Conservation (phyloP, 2,797 vertebrate species). For the Rachycentron canadum region DNA sequence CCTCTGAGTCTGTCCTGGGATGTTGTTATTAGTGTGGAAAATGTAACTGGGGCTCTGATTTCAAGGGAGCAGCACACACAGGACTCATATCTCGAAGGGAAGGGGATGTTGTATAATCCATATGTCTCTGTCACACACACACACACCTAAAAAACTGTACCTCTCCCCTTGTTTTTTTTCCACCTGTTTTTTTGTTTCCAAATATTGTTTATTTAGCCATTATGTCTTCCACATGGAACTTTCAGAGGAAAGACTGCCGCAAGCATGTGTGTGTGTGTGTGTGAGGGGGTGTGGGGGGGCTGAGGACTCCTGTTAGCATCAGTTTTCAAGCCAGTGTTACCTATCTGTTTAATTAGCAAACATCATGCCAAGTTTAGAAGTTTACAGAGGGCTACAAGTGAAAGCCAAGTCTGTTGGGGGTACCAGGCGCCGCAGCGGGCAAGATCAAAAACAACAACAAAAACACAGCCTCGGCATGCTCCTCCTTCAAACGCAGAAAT, state of each 20-base stretch:
- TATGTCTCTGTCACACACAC: slow-evolving; percentile 26
- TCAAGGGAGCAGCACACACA: slow-evolving; percentile 20
- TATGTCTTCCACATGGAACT: slow-evolving; percentile 43
- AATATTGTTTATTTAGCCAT: slow-evolving; percentile 59
- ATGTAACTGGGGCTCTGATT: slow-evolving; percentile 37
- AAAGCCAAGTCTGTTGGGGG: slow-evolving; percentile 65
- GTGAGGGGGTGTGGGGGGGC: not conserved
- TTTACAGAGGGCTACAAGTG: slow-evolving; percentile 59
- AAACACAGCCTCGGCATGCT: slow-evolving; percentile 45
- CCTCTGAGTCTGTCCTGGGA: not conserved
- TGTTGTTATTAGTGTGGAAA: slow-evolving; percentile 17
- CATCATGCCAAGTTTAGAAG: slow-evolving; percentile 62
- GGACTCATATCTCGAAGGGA: slow-evolving; percentile 20
- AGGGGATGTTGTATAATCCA: slow-evolving; percentile 11
- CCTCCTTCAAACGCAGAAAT: slow-evolving; percentile 57
- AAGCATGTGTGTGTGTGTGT: too few relatives aligned
- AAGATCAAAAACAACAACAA: slow-evolving; percentile 67
- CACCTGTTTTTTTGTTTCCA: slow-evolving; percentile 8
- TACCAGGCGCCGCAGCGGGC: slow-evolving; percentile 44
- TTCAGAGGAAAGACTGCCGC: slow-evolving; percentile 36
- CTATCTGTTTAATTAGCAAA: slow-evolving; percentile 71
- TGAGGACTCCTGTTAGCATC: slow-evolving; percentile 39
- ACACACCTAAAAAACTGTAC: not conserved
- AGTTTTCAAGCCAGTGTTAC: slow-evolving; percentile 47
- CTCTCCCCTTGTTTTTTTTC: slow-evolving; percentile 13